Base-by-base conservation (phyloP, 2,113 vertebrate species). In the Pluvianellus socialis region DNA sequence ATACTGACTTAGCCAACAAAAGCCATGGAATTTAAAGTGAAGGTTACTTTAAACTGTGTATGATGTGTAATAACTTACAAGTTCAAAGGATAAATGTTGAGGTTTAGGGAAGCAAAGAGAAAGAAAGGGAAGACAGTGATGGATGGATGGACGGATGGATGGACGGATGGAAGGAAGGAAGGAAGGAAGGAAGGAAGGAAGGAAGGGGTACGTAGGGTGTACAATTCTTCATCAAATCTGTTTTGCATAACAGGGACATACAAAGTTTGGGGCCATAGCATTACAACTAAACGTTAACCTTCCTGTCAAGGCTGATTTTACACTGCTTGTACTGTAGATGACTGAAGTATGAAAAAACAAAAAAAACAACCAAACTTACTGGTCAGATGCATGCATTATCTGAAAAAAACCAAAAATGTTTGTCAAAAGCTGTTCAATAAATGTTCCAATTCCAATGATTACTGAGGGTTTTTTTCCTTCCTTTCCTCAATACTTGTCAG, bases 1-100 rank as follows among this genome's bases (percentile, higher is more conserved):
- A 70, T 96, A 95, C 73, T 91, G 84, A 94, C 74, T 93, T 72
- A 92, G 83, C 52, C 68, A 94, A 92, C 62, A 95, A 97, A 86
- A 75, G 42, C 44, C 74, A 40, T 12, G 27, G 76, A 94, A 94
- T 86, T 84, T 82, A 74, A 97, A 95, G 15, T 42, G 96, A 96
- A 95, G 44, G 28, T 89, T 94, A 62, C 50, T 87, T 90, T 92
- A 85, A 95, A 94, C 70, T 70, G 33, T 1, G 0, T 72, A 56
- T 84, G 33, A 92, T 84, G 73, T 42, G 32, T 71, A 92, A 86
- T 80, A 90, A 55, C 10, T 26, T 61, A 62, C 28, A 70, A 70
- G 22, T 92, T 93, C 53, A 76, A 88, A 84, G 35, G 53, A 86
- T 58, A 86, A 93, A 50, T 68, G 7, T 23, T 75, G 56, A 87